A percentile compares a stretch with the other conserved stretches of the same genome.
These are phyloP conservation scores for Uloborus plumipes DNA, from an alignment of 2,888 invertebrate species.

Conservation along the genomic window DNA sequence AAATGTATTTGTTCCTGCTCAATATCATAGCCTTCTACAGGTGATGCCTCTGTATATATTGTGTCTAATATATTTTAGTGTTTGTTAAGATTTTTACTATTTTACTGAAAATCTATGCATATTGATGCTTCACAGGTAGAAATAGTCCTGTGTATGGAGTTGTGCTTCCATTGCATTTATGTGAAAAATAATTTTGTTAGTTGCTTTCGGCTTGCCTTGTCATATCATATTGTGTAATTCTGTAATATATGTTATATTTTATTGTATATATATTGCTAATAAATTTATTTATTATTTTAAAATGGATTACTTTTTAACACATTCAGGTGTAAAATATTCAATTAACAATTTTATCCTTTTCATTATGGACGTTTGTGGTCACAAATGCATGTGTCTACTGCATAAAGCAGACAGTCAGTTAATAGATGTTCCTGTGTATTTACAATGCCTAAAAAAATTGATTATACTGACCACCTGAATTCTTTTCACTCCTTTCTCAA, in stretches of 20 bases:
- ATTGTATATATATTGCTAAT: constrained; percentile 18
- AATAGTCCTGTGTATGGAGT: constrained; percentile 16
- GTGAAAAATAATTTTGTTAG: not conserved
- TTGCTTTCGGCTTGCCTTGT: constrained; percentile 16
- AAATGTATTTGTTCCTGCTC: constrained; percentile 46
- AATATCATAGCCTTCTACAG: constrained; percentile 32
- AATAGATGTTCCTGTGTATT: too few species aligned
- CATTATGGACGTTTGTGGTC: too few species aligned
- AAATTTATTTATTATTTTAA: constrained; percentile 21
- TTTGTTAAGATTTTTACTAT: constrained; percentile 23
- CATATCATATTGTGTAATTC: constrained; percentile 6
- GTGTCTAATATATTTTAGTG: constrained; percentile 20
- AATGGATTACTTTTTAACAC: too few species aligned
- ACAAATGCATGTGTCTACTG: too few species aligned
- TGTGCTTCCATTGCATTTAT: constrained; percentile 26
- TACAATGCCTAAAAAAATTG: too few species aligned
- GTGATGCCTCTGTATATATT: constrained; percentile 25
- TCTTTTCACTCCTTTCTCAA: too few species aligned
- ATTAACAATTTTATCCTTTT: too few species aligned
- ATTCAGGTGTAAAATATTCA: too few species aligned
- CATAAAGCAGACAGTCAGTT: too few species aligned
- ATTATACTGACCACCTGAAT: too few species aligned
- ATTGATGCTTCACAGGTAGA: not conserved
- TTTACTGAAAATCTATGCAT: constrained; percentile 7
- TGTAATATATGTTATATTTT: constrained; percentile 22